Conservation (phyloP, 1,140 invertebrate species). For the Drosophila albomicans region DNA sequence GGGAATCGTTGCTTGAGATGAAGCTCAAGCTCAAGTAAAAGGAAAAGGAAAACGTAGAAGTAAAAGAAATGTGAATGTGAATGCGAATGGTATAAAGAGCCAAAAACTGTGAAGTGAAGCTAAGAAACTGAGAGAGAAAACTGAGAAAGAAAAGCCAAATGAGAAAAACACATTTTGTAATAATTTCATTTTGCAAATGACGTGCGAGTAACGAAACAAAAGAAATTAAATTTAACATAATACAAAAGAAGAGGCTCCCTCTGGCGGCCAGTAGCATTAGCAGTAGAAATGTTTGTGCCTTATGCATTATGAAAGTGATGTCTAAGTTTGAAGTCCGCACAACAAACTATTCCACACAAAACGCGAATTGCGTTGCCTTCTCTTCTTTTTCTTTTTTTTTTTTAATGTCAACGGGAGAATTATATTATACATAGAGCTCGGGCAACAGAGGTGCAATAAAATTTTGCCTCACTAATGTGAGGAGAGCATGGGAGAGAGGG, state of each 20-base stretch:
- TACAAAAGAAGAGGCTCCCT: constrained; percentile 54
- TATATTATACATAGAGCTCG: constrained; percentile 56
- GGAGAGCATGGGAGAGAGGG: constrained; percentile 1
- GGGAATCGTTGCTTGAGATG: constrained; percentile 72
- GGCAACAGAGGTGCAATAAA: constrained; percentile 78
- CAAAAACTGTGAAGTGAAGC: constrained; percentile 37
- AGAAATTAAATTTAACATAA: constrained; percentile 82
- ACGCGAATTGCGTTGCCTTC: constrained; percentile 64
- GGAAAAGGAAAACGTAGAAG: constrained; percentile 39
- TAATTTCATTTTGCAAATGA: constrained; percentile 84
- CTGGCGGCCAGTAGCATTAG: constrained; percentile 16
- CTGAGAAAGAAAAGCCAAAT: constrained; percentile 38
- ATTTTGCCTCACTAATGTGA: constrained; percentile 77
- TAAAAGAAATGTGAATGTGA: constrained; percentile 28
- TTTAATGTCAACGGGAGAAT: constrained; percentile 72
- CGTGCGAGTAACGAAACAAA: constrained; percentile 84
- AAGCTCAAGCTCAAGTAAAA: constrained; percentile 34
- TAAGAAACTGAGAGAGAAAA: background rate
- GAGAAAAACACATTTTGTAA: constrained; percentile 75
- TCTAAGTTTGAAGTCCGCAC: constrained; percentile 45
- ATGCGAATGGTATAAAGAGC: constrained; percentile 13
- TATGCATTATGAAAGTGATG: constrained; percentile 78
- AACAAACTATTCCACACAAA: constrained; percentile 70
- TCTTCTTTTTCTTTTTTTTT: constrained; percentile 18
- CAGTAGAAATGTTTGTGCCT: constrained; percentile 47